These are phyloP conservation scores for Oligia fasciuncula DNA, from an alignment of 2,888 invertebrate genomes.

Conservation along the genomic window DNA sequence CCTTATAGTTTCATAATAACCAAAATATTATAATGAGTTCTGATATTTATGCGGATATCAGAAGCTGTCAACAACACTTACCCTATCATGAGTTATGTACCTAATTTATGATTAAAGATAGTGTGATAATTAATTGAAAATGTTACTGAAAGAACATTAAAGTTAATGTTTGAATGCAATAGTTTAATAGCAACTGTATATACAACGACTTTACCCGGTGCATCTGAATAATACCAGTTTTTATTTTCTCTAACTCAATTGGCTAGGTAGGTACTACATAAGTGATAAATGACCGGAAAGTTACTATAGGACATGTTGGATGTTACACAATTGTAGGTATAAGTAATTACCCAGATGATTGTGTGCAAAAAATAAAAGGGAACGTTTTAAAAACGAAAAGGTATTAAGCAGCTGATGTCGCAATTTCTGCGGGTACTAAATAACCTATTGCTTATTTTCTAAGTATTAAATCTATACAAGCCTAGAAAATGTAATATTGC, in stretches of 20 bases:
- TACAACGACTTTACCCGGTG: neutral
- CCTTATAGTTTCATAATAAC: constrained; percentile 64
- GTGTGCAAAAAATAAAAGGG: constrained; percentile 15
- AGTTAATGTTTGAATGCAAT: neutral
- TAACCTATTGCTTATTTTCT: constrained; percentile 8
- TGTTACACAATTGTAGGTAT: constrained; percentile 2
- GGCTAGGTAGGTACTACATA: neutral
- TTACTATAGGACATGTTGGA: neutral
- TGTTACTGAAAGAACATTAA: neutral
- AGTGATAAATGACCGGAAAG: neutral
- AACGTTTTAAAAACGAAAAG: constrained; percentile 13
- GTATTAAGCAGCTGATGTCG: constrained; percentile 44
- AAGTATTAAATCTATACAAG: constrained; percentile 12
- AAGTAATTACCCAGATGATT: constrained; percentile 42
- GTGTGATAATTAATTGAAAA: constrained; percentile 10
- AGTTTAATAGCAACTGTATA: neutral
- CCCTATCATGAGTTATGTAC: constrained; percentile 12
- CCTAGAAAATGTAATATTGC: neutral
- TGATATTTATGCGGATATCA: constrained; percentile 22
- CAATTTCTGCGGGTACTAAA: constrained; percentile 51
- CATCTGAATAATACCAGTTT: neutral
- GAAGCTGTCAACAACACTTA: constrained; percentile 3
- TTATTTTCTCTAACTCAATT: neutral
- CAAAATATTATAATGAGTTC: constrained; percentile 26
- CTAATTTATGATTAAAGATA: neutral